A percentile compares a stretch with the other conserved stretches of the same genome.
These are phyloP conservation scores for Sitophilus oryzae DNA, from an alignment of 1,140 invertebrate species.

Conservation along the genomic window DNA sequence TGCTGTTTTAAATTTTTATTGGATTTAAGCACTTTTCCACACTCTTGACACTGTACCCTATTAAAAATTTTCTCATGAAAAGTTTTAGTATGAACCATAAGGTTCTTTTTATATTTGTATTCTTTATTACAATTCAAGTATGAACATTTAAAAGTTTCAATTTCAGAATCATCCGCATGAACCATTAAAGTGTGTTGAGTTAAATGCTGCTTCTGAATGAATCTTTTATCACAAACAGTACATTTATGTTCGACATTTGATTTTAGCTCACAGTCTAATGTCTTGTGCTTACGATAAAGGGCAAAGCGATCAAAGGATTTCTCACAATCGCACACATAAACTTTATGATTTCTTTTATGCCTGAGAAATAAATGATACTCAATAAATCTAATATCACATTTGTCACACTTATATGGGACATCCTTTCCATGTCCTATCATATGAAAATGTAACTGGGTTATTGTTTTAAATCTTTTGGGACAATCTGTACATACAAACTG, in stretches of 20 bases:
- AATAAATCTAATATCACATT: constrained; percentile 8
- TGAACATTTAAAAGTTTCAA: constrained; percentile 5
- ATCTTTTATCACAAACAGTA: constrained; percentile 15
- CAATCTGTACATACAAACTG: constrained; percentile 8
- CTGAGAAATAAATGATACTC: constrained; percentile 8
- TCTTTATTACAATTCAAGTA: constrained; percentile 10
- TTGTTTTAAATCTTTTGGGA: constrained; percentile 6
- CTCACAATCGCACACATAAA: constrained; percentile 12
- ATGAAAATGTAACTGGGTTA: constrained; percentile 10
- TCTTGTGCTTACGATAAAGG: constrained; percentile 10
- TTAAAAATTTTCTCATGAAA: constrained; percentile 15
- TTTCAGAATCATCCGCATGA: constrained; percentile 10
- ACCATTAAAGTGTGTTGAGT: constrained; percentile 7
- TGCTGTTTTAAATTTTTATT: constrained; percentile 13
- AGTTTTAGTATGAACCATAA: constrained; percentile 8
- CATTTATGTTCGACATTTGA: constrained; percentile 12
- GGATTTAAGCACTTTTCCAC: constrained; percentile 9
- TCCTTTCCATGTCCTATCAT: constrained; percentile 1
- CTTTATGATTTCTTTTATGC: constrained; percentile 12
- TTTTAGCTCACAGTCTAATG: neutral
- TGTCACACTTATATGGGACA: constrained; percentile 10
- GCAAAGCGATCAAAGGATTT: constrained; percentile 10
- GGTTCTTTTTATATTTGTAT: constrained; percentile 18
- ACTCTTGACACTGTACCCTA: constrained; percentile 5
- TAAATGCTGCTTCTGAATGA: constrained; percentile 7